Conservation (phyloP, 2,888 invertebrate species). For the Ceriagrion tenellum region DNA sequence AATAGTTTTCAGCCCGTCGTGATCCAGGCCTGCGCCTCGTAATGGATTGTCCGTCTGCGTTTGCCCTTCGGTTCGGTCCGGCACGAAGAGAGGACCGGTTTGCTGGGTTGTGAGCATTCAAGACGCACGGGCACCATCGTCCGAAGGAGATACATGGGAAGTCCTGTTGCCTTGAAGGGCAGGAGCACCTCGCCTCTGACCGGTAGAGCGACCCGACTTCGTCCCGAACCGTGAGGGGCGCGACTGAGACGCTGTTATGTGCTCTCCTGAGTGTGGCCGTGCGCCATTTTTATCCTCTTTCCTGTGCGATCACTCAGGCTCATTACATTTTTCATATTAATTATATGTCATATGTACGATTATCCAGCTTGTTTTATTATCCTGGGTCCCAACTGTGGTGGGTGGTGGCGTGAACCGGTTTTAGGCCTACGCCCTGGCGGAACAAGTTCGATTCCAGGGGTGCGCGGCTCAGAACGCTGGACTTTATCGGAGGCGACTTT, state of each 20-base stretch:
- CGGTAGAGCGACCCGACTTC: background rate
- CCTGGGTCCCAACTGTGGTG: no score
- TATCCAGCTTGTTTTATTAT: background rate
- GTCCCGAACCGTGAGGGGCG: background rate
- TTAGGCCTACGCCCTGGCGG: no score
- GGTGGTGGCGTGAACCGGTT: no score
- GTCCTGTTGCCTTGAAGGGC: background rate
- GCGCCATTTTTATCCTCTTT: background rate
- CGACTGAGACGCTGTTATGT: background rate
- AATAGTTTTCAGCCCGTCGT: background rate
- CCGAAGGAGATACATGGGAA: background rate
- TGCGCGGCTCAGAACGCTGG: no score
- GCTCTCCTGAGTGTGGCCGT: background rate
- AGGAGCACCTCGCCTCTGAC: background rate
- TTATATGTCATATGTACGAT: background rate
- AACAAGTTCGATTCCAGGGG: no score
- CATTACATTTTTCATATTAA: background rate
- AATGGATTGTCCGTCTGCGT: background rate
- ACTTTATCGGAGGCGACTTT: no score
- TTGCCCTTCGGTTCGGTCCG: background rate
- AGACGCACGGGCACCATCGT: background rate
- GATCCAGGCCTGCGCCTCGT: background rate
- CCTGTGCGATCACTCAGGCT: background rate
- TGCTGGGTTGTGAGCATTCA: background rate
- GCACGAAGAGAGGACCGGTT: conserved; percentile 15